Evolutionary conservation across 2,888 invertebrate species (phyloP), one percentile per base, ranked within the genome.

Genomic region (Apotomis capreana): DNA sequence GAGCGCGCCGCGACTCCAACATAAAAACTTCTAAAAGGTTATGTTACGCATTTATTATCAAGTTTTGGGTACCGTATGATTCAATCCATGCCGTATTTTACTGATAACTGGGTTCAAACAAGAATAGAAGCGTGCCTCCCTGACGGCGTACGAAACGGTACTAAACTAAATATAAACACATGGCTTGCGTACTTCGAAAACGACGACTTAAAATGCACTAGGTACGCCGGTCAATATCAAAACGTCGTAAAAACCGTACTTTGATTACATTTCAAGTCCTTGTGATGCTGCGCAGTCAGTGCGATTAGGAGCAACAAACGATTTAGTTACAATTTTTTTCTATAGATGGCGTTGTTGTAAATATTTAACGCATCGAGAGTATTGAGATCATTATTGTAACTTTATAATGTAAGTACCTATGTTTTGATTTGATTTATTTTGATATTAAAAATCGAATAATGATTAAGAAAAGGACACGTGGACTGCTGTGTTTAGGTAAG

Each of bases 161-260:
- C 67, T 71, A 60, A 68, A 68, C 67, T 71, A 60, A 68, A 68
- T 68, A 60, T 68, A 68, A 61, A 55, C 61, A 57, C 69, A 57
- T 69, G 58, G 49, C 59, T 10, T 12, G 44, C 54, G 15, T 57
- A 60, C 68, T 68, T 65, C 15, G 8, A 10, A 51, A 62, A 62
- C 12, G 12, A 26, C 9, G 49, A 10, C 49, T 9, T 49, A 10
- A 49, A 40, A 49, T 46, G 46, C 46, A 3, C 26, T 26, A 26
- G 26, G 9, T 49, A 49, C 49, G 9, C 49, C 9, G 10, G 6
- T 49, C 10, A 10, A 10, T 49, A 4, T 9, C 10, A 49, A 49
- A 49, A 49, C 10, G 49, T 6, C 9, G 49, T 49, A 49, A 1
- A 49, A 49, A 49, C 10, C 5, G 49, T 1, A 40, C 9, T 6